Conservation (phyloP, 2,113 vertebrate species). For the Trochalopteron elliotii region DNA sequence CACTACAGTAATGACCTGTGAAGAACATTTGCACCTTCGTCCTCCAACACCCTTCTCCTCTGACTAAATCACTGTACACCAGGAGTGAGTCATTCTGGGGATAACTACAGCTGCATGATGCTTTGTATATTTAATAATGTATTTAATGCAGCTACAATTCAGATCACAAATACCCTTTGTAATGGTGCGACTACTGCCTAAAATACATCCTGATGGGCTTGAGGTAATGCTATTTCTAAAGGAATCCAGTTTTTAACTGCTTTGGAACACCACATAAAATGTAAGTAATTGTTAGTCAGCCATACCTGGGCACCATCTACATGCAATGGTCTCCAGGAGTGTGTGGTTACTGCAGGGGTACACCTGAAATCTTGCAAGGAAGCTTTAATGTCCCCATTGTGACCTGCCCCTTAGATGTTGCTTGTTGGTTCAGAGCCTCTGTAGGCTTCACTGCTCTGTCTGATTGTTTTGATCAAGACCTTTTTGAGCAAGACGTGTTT, state of each 20-base stretch:
- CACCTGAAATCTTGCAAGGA: not conserved
- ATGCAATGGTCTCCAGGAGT: accelerated
- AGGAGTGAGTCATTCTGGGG: not conserved
- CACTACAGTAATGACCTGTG: not conserved
- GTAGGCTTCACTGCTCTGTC: not conserved
- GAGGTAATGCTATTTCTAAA: not conserved
- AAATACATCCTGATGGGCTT: not conserved
- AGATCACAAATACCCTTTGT: not conserved
- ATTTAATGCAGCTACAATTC: not conserved
- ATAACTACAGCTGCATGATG: not conserved
- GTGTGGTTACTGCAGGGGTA: not conserved
- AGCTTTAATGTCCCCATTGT: not conserved
- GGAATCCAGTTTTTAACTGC: not conserved
- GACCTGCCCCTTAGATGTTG: not conserved
- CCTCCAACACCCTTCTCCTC: not conserved
- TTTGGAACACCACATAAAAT: not conserved
- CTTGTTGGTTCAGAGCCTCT: not conserved
- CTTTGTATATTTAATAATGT: not conserved
- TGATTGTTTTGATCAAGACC: not conserved
- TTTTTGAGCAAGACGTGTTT: not conserved
- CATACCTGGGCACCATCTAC: not conserved
- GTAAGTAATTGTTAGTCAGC: not conserved
- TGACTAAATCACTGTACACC: not conserved
- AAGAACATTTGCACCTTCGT: not conserved
- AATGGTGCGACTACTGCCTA: not conserved